Conservation (phyloP, 2,113 vertebrate species). For the Sialia sialis region DNA sequence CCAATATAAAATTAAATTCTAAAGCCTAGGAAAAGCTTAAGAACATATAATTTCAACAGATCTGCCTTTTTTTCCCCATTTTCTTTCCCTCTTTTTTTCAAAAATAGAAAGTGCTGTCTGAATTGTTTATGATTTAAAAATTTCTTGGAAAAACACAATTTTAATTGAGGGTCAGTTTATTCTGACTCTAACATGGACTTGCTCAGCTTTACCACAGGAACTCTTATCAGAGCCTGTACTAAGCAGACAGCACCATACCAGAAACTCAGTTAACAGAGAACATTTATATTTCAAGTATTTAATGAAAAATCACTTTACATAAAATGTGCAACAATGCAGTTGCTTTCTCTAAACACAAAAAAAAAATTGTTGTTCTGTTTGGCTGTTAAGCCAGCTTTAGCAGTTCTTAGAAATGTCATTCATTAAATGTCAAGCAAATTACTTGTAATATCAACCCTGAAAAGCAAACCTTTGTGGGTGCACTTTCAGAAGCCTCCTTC, state of each 20-base stretch:
- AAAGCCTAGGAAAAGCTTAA: conserved; percentile 17
- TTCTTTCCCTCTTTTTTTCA: neutral
- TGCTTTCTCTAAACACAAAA: conserved; percentile 30
- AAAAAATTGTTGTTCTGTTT: conserved; percentile 26
- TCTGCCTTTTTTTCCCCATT: neutral
- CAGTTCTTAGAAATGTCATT: conserved; percentile 55
- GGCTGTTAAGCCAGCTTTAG: conserved; percentile 15
- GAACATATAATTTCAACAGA: neutral
- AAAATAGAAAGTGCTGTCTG: neutral
- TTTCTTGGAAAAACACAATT: conserved; percentile 7
- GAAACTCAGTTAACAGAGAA: neutral
- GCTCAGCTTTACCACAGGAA: conserved; percentile 15
- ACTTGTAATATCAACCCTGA: conserved; percentile 34
- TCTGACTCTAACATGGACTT: neutral
- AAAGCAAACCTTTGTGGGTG: conserved; percentile 44
- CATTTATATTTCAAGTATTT: conserved; percentile 40
- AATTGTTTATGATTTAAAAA: neutral
- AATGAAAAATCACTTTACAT: neutral
- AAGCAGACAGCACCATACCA: neutral
- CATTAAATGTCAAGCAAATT: conserved; percentile 68
- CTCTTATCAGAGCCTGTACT: conserved; percentile 9
- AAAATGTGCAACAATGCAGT: conserved; percentile 28
- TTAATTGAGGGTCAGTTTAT: conserved; percentile 38
- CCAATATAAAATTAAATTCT: neutral
- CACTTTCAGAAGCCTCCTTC: conserved; percentile 36